Percentiles rank a stretch among this genome's conserved stretches.
phyloP scores from a whole-genome alignment of 2,888 invertebrate species.

The Thyatira batis region DNA sequence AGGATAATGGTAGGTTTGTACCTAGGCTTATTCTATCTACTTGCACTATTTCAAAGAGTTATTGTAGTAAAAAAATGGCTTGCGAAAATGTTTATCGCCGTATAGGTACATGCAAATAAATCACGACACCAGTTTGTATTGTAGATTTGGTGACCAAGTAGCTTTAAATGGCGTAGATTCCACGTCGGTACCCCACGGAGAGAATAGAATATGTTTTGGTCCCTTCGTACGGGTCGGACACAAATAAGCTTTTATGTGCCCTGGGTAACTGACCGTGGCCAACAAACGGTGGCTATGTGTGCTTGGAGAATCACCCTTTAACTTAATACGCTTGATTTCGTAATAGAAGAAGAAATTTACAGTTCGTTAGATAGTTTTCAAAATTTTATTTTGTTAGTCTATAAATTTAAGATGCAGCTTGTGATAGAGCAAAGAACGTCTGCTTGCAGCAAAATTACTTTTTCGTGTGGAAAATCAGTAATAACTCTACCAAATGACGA shows the following conservation, averaged over 20 bases:
- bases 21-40: too few relatives aligned
- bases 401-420: too few relatives aligned
- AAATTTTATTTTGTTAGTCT: too few relatives aligned
- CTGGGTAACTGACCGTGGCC: conserved; percentile 77
- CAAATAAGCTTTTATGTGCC: conserved; percentile 67
- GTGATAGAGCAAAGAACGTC: too few relatives aligned
- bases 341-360: conserved; percentile 43
- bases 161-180: background rate
- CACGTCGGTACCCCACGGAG: background rate
- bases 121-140: background rate
- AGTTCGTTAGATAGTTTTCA: conserved; percentile 55
- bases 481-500: too few relatives aligned
- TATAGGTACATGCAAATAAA: too few relatives aligned
- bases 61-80: too few relatives aligned
- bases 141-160: background rate
- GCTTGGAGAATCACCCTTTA: conserved; percentile 39
- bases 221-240: conserved; percentile 35
- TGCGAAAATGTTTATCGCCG: too few relatives aligned
- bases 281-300: conserved; percentile 59
- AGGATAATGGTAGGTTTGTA: too few relatives aligned
- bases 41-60: too few relatives aligned
- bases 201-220: background rate
- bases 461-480: too few relatives aligned
- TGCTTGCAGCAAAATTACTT: too few relatives aligned
- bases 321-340: conserved; percentile 26